Evolutionary conservation across 2,888 invertebrate genomes (phyloP).

Genomic region (Diaperis boleti): DNA sequence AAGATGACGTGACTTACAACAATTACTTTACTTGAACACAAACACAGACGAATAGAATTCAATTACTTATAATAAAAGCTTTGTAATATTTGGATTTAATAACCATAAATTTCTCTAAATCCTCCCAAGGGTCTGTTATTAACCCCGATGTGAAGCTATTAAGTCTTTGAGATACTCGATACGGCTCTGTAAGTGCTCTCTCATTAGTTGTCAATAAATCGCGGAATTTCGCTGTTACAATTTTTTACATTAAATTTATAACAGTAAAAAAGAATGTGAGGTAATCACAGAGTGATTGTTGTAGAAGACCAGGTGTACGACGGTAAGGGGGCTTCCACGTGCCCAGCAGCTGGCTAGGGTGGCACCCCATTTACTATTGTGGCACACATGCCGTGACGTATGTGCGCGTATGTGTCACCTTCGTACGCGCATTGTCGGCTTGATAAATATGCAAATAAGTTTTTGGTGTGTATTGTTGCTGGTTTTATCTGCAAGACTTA

Average conservation of each 20-base stretch:
- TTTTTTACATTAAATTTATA: conserved; percentile 27
- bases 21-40: conserved; percentile 23
- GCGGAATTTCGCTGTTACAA: conserved; percentile 15
- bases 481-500: conserved; percentile 12
- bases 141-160: conserved; percentile 33
- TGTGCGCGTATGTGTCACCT: conserved; percentile 59
- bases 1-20: conserved; percentile 30
- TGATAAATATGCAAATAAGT: conserved; percentile 40
- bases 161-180: conserved; percentile 29
- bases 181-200: conserved; percentile 1
- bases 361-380: conserved; percentile 58
- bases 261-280: conserved; percentile 27
- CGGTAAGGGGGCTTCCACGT: conserved; percentile 55
- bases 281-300: conserved; percentile 54
- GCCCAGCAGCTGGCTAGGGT: conserved; percentile 62
- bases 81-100: conserved; percentile 54
- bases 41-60: conserved; percentile 17
- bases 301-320: conserved; percentile 50
- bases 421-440: conserved; percentile 36
- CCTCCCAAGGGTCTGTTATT: conserved; percentile 51
- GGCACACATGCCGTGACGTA: conserved; percentile 63
- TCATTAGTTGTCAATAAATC: conserved; percentile 23
- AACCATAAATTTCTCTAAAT: conserved; percentile 58
- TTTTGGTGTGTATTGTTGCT: conserved; percentile 23
- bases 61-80: conserved; percentile 38